Base-by-base conservation (phyloP, 2,113 vertebrate species). In the Probosciger aterrimus region DNA sequence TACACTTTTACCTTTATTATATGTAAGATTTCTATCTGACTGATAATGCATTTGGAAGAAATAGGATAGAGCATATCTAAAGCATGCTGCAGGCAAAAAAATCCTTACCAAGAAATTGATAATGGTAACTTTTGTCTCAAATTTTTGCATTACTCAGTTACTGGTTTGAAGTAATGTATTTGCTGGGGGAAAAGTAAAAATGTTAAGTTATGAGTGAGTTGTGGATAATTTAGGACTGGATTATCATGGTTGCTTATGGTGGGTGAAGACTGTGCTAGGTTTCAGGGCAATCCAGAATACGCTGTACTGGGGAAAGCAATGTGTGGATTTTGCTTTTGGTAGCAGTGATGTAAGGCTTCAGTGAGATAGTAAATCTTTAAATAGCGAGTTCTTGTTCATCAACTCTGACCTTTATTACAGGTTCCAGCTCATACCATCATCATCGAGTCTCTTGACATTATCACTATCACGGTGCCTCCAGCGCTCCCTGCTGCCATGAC, bases 401-500 rank as follows among this genome's bases (percentile, higher is more conserved):
- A 83, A 33, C 41, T 68, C 44, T 67, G 60, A 43, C 22, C 49
- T 95, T 49, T 79, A 1, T 74, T 90, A 8, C 96, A 99, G 99
- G 98, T 98, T 90, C 88, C 98, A 55, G 97, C 97, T 71, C 95
- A 95, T n/a, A 98, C 95, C 71, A 99, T 99, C 97, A 98, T 99
- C 92, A 99, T 99, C 0, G 98, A 99, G 91, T 99, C 99, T 64
- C 98, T 99, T 79, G 99, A 99, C 97, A 99, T 99, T 28, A 99
- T 99, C 96, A 99, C 99, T 70, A 99, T 99, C 95, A 99, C 99
- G 5, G 99, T 99, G 88, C 99, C 99, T 37, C 99, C 99, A 18
- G 99, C 99, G 0, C 98, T 99, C 71, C 99, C 99, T 47, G 99
- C 99, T 57, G 99, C 99, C 67, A 98, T 99, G 99, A 99, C 99